Evolutionary conservation across 1,140 invertebrate species (phyloP), one percentile per base, ranked within the genome.

Genomic region (Platyura marginata): DNA sequence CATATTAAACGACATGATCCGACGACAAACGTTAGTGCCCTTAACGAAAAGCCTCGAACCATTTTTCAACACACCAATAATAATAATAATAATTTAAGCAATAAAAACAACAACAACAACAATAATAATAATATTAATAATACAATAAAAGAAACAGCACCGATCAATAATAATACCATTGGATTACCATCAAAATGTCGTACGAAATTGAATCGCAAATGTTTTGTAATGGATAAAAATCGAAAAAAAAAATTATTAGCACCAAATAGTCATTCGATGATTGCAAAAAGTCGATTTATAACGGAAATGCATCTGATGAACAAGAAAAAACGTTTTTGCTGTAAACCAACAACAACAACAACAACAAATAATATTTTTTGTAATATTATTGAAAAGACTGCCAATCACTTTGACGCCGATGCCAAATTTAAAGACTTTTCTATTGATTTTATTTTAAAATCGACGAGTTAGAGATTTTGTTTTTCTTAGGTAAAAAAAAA

Each of bases 351-450:
- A n/a, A n/a, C n/a, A n/a, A n/a, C n/a, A n/a, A n/a, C n/a, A n/a
- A n/a, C n/a, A n/a, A n/a, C n/a, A n/a, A n/a, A n/a, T n/a, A 6
- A 29, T 29, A 10, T n/a, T 37, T 15, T n/a, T 8, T 9, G 21
- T 40, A 8, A 19, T 19, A 40, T 22, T 16, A 40, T 10, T 6
- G 11, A 8, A 13, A 40, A 40, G 11, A 40, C 11, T 40, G 6
- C 8, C 5, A 22, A 40, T 9, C 21, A 45, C 40, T 55, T 57
- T 45, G 57, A 60, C 51, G 52, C 54, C 44, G 57, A 57, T 47
- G 55, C 56, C 46, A 60, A 59, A 54, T 56, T 58, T 41, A 60
- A 56, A 42, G 56, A 60, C 53, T 60, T 60, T 49, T 60, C 57
- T 43, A 60, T 60, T 36, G 55, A 60, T 48, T 60, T 57, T 42